Conservation (phyloP, 2,888 invertebrate species). For the Glyphotaelius pellucidus region DNA sequence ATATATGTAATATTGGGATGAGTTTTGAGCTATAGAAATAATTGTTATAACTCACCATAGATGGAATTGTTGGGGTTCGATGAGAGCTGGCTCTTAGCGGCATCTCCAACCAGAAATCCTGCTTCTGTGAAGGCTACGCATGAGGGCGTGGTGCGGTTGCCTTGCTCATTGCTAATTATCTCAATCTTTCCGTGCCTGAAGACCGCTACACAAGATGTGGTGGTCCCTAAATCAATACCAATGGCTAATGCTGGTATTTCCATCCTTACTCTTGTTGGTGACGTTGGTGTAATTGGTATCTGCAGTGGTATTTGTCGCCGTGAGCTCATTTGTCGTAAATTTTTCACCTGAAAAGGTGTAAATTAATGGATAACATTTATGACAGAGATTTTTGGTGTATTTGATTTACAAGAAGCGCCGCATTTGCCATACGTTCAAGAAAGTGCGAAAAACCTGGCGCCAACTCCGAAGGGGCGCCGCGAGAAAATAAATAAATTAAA, state of each 20-base stretch:
- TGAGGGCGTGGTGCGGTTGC: constrained; percentile 91
- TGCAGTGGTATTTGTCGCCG: no score
- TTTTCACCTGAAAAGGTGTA: no score
- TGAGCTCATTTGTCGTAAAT: no score
- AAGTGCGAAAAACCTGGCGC: no score
- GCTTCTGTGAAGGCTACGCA: constrained; percentile 92
- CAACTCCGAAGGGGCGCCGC: no score
- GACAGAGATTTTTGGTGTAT: no score
- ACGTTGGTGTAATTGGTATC: background rate
- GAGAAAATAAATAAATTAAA: no score
- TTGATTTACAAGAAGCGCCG: no score
- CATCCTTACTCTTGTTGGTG: constrained; percentile 72
- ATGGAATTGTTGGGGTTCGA: constrained; percentile 94
- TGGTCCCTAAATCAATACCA: constrained; percentile 97
- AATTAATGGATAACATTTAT: no score
- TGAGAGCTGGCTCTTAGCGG: constrained; percentile 90
- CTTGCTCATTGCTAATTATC: constrained; percentile 94
- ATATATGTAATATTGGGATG: background rate
- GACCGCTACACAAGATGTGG: constrained; percentile 95
- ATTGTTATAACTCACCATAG: constrained; percentile 79
- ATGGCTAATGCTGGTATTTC: constrained; percentile 87
- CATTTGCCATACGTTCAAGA: no score
- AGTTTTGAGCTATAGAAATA: background rate
- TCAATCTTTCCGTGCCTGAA: constrained; percentile 95
- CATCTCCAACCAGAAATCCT: constrained; percentile 89